Evolutionary conservation across 2,797 vertebrate genomes (phyloP).

Genomic region (Petrocephalus sullivani): DNA sequence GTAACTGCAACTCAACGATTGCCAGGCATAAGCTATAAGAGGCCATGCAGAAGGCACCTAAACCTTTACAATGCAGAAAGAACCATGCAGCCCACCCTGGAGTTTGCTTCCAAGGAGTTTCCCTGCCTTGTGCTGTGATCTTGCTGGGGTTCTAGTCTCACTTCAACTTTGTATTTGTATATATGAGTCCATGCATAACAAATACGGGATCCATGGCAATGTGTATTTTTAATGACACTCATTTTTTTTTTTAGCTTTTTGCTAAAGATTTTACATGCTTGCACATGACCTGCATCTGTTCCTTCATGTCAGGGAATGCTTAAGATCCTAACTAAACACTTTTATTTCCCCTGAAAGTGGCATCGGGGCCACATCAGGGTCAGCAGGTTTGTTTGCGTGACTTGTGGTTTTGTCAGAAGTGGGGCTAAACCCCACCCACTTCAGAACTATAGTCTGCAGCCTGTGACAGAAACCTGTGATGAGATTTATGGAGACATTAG

Average conservation of each 20-base stretch:
- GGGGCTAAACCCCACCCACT: neutral
- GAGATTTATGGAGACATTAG: slow-evolving; percentile 2
- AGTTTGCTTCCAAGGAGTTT: neutral
- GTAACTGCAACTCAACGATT: neutral
- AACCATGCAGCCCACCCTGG: neutral
- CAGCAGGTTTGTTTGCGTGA: neutral
- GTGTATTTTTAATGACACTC: neutral
- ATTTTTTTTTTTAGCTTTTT: neutral
- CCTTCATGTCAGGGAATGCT: neutral
- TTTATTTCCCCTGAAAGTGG: neutral
- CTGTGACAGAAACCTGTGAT: neutral
- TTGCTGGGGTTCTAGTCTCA: neutral
- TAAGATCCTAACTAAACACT: neutral
- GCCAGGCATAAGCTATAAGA: neutral
- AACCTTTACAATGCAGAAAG: neutral
- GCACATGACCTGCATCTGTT: neutral
- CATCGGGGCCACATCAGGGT: neutral
- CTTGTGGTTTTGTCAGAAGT: neutral
- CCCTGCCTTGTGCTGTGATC: neutral
- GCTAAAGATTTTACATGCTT: neutral
- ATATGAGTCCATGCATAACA: neutral
- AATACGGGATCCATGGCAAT: neutral
- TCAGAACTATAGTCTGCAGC: neutral
- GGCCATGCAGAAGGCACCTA: neutral
- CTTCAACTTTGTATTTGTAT: neutral